Evolutionary conservation across 2,888 invertebrate species (phyloP).

Genomic region (Cephonodes hylas): DNA sequence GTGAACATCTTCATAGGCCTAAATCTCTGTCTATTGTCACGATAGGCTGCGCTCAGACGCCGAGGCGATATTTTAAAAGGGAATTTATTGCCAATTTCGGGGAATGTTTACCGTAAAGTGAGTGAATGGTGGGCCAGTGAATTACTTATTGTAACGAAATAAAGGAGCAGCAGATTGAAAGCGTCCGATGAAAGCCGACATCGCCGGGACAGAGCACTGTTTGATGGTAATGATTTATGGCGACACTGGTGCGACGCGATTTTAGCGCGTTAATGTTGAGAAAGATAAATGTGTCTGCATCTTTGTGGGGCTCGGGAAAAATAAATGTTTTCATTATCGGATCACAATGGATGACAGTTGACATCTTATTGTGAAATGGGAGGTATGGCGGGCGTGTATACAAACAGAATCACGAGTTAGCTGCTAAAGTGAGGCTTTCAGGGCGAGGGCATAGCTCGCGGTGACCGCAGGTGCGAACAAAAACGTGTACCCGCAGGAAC

Average conservation of each 20-base stretch:
- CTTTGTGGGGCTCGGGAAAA: slow-evolving; percentile 52
- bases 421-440: slow-evolving; percentile 29
- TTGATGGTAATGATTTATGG: slow-evolving; percentile 79
- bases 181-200: slow-evolving; percentile 74
- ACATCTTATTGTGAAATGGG: slow-evolving; percentile 25
- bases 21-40: slow-evolving; percentile 66
- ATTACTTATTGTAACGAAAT: slow-evolving; percentile 79
- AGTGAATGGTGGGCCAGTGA: slow-evolving; percentile 75
- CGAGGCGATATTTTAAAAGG: slow-evolving; percentile 65
- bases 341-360: slow-evolving; percentile 35
- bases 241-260: slow-evolving; percentile 70
- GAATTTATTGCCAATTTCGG: slow-evolving; percentile 79
- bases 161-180: slow-evolving; percentile 77
- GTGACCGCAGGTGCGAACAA: slow-evolving; percentile 65
- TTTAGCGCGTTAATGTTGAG: slow-evolving; percentile 68
- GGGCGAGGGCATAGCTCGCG: slow-evolving; percentile 48
- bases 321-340: slow-evolving; percentile 34
- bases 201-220: slow-evolving; percentile 54
- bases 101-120: slow-evolving; percentile 75
- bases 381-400: slow-evolving; percentile 19
- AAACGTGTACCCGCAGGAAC: slow-evolving; percentile 61
- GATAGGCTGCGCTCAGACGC: slow-evolving; percentile 52
- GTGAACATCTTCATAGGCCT: slow-evolving; percentile 78
- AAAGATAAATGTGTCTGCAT: slow-evolving; percentile 71
- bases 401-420: slow-evolving; percentile 26